A percentile compares a stretch with the other conserved stretches of the same genome.
Evolutionary conservation across 1,140 invertebrate genomes (phyloP).

Genomic region (Aradophagus sp.): DNA sequence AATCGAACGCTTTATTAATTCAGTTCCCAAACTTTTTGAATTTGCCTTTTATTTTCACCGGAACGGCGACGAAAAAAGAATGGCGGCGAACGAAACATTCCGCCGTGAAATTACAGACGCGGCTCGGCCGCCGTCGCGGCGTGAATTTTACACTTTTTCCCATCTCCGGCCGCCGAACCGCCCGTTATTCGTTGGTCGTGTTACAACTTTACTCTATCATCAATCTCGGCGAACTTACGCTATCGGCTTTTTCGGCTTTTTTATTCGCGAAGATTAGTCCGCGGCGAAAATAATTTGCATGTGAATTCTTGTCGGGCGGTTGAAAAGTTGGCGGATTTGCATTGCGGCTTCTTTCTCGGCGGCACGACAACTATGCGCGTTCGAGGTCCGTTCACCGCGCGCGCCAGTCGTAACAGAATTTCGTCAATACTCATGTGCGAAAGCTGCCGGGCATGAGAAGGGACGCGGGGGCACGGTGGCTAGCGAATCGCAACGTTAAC

Average conservation of each 20-base stretch:
- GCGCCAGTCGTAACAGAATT: too few relatives aligned
- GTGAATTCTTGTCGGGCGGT: conserved; percentile 26
- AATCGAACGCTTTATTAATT: too few relatives aligned
- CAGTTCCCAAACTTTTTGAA: not conserved
- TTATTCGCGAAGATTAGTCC: conserved; percentile 18
- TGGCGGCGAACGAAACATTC: conserved; percentile 6
- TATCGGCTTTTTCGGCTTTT: conserved; percentile 14
- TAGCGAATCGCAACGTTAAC: too few relatives aligned
- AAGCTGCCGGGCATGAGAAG: too few relatives aligned
- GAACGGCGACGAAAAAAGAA: not conserved
- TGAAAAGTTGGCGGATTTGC: conserved; percentile 2
- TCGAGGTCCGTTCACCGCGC: too few relatives aligned
- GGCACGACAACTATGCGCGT: too few relatives aligned
- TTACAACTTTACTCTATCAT: conserved; percentile 28
- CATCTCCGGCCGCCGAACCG: conserved; percentile 13
- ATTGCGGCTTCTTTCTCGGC: too few relatives aligned
- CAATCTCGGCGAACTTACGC: conserved; percentile 26
- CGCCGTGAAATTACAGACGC: conserved; percentile 14
- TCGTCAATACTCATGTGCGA: too few relatives aligned
- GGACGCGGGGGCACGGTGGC: too few relatives aligned
- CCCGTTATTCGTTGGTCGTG: conserved; percentile 23
- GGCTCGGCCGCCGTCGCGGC: conserved; percentile 3
- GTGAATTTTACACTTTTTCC: conserved; percentile 24
- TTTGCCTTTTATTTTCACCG: not conserved
- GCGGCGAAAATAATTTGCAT: conserved; percentile 36